These are phyloP conservation scores for Stenolophus ochropezus DNA, from an alignment of 2,888 invertebrate genomes.

Conservation along the genomic window DNA sequence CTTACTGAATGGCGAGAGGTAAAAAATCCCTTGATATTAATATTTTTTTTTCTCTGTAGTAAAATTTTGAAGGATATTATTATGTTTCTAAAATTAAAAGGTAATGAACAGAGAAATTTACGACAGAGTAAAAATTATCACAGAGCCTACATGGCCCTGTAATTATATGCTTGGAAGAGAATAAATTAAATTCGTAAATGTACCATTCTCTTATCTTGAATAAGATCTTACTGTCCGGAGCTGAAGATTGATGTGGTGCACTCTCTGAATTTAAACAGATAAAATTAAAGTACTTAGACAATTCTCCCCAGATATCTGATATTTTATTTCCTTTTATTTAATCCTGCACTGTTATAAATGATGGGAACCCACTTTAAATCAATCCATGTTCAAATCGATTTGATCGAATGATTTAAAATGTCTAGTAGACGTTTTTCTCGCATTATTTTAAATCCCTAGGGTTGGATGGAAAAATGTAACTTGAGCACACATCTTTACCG, in stretches of 20 bases:
- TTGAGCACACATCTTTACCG: slow-evolving; percentile 20
- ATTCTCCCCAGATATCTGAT: slow-evolving; percentile 3
- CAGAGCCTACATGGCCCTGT: neutral
- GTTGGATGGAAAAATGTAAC: slow-evolving; percentile 22
- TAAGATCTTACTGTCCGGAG: neutral
- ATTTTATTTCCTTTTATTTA: slow-evolving; percentile 33
- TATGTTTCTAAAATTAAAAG: no score
- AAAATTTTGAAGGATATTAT: no score
- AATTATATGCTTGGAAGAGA: neutral
- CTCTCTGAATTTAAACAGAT: slow-evolving; percentile 11
- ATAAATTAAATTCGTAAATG: neutral
- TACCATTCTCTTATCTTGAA: neutral
- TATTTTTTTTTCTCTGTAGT: no score
- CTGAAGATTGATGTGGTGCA: neutral
- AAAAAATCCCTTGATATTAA: no score
- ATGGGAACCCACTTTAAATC: slow-evolving; percentile 36
- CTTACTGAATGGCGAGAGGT: no score
- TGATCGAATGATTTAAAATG: slow-evolving; percentile 35
- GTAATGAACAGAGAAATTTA: neutral
- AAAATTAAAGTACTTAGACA: slow-evolving; percentile 31
- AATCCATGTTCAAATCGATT: slow-evolving; percentile 39
- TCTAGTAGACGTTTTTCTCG: slow-evolving; percentile 30
- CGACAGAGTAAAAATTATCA: neutral
- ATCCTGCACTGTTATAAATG: slow-evolving; percentile 36
- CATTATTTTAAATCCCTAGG: slow-evolving; percentile 28